Conservation (phyloP, 2,797 vertebrate genomes). For the Centropyge bicolor region DNA sequence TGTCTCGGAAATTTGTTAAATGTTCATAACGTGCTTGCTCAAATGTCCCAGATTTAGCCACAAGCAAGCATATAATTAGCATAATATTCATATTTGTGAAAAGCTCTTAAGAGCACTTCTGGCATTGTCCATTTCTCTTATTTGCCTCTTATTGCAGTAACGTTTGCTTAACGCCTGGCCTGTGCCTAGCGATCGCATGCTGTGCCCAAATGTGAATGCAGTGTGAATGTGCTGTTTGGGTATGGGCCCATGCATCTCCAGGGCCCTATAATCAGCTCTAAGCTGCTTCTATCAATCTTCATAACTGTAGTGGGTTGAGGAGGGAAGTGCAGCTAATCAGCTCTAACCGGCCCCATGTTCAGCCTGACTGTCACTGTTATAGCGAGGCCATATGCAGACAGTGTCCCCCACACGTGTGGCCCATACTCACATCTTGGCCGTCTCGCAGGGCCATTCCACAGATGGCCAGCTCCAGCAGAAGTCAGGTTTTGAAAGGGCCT, state of each 20-base stretch:
- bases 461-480: conserved; percentile 64
- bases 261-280: conserved; percentile 83
- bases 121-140: conserved; percentile 81
- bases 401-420: conserved; percentile 56
- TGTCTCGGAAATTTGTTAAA: conserved; percentile 83
- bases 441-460: conserved; percentile 62
- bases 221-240: conserved; percentile 80
- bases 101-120: conserved; percentile 82
- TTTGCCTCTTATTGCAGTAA: conserved; percentile 76
- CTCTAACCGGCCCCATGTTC: conserved; percentile 81
- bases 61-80: conserved; percentile 83
- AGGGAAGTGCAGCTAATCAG: conserved; percentile 83
- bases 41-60: conserved; percentile 81
- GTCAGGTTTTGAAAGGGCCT: conserved; percentile 67
- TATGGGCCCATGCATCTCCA: conserved; percentile 82
- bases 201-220: conserved; percentile 78
- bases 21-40: conserved; percentile 77
- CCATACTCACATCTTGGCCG: conserved; percentile 48
- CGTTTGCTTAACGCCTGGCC: conserved; percentile 77
- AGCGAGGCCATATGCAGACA: conserved; percentile 76
- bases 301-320: conserved; percentile 81
- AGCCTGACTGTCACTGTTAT: conserved; percentile 73
- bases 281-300: conserved; percentile 86
- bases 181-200: conserved; percentile 72
- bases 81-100: conserved; percentile 84